A percentile compares a stretch with the other conserved stretches of the same genome.
Evolutionary conservation across 2,888 invertebrate species (phyloP).

Genomic region (Phyllotreta striolata): DNA sequence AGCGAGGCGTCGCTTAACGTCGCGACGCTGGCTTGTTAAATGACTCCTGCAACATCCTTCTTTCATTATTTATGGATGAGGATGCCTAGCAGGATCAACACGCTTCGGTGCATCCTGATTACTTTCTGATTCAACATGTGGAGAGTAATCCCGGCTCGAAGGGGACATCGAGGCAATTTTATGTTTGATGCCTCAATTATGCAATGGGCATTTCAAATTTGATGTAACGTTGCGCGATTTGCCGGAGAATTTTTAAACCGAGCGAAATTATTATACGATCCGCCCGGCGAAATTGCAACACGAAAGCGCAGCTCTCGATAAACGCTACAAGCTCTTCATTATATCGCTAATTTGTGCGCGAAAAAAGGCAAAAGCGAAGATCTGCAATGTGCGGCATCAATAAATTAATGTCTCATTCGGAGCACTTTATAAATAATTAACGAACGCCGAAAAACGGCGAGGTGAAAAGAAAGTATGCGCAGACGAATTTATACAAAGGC

Average conservation of each 20-base stretch:
- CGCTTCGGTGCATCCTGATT: constrained; percentile 51
- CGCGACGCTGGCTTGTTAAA: constrained; percentile 44
- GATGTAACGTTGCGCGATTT: background rate
- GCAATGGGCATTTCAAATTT: constrained; percentile 3
- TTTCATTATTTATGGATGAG: constrained; percentile 40
- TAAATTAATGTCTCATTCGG: constrained; percentile 46
- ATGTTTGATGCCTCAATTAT: constrained; percentile 40
- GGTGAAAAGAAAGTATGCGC: constrained; percentile 47
- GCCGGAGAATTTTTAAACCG: too few species aligned
- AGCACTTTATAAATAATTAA: constrained; percentile 51
- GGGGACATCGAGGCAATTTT: constrained; percentile 24
- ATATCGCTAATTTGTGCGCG: constrained; percentile 7
- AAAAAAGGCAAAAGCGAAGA: constrained; percentile 16
- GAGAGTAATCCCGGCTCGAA: constrained; percentile 42
- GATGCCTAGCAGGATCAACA: constrained; percentile 44
- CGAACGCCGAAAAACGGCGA: constrained; percentile 42
- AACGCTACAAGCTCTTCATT: constrained; percentile 8
- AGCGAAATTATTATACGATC: too few species aligned
- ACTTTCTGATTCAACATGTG: constrained; percentile 49
- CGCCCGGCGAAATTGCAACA: too few species aligned
- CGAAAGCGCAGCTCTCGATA: background rate
- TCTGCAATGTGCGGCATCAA: constrained; percentile 34
- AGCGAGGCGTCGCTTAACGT: constrained; percentile 46
- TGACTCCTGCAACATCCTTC: constrained; percentile 39
- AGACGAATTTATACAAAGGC: constrained; percentile 41